These are phyloP conservation scores for Eristalis arbustorum DNA, from an alignment of 2,888 invertebrate genomes.

Conservation along the genomic window DNA sequence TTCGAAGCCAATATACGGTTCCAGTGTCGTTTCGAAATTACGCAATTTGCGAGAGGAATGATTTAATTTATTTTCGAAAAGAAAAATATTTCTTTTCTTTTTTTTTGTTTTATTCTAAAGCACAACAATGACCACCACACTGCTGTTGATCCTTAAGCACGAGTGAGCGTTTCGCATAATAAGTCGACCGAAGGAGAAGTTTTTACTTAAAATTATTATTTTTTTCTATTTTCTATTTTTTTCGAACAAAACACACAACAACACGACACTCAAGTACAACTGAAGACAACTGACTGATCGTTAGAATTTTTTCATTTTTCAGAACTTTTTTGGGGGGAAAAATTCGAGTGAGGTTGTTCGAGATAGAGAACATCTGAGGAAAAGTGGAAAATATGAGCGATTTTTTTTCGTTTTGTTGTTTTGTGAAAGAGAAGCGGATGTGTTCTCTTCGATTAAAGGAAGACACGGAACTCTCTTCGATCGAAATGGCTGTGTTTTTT, in stretches of 20 bases:
- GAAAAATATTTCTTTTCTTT: neutral
- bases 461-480: neutral
- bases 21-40: slow-evolving; percentile 25
- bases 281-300: slow-evolving; percentile 62
- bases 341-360: slow-evolving; percentile 14
- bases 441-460: slow-evolving; percentile 6
- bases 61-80: neutral
- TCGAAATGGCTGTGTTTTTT: neutral
- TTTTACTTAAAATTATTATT: neutral
- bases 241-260: slow-evolving; percentile 46
- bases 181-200: neutral
- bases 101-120: neutral
- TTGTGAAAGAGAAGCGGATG: slow-evolving; percentile 8
- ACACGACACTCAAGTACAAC: slow-evolving; percentile 65
- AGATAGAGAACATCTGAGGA: slow-evolving; percentile 24
- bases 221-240: neutral
- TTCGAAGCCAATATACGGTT: neutral
- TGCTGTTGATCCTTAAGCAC: neutral
- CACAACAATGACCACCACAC: neutral
- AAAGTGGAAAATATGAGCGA: slow-evolving; percentile 57
- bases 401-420: neutral
- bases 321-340: slow-evolving; percentile 15
- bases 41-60: neutral
- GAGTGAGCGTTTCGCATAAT: neutral
- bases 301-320: slow-evolving; percentile 43